phyloP scores from a whole-genome alignment of 1,140 invertebrate genomes.

The Papilio xuthus region DNA sequence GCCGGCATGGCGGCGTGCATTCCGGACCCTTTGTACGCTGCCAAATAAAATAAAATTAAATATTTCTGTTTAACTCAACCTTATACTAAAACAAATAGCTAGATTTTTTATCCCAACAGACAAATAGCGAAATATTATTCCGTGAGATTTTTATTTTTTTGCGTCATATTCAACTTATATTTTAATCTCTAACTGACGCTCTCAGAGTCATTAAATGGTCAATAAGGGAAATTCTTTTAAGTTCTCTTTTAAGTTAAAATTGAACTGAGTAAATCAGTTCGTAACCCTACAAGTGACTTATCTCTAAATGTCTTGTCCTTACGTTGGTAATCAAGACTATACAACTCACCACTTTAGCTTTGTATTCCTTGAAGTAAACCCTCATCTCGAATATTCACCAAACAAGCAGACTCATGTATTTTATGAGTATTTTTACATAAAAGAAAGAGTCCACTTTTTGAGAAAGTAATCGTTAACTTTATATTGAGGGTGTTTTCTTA shows the following conservation, averaged over 20 bases:
- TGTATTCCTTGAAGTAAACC: conserved; percentile 76
- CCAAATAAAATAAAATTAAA: conserved; percentile 37
- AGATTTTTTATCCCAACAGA: background rate
- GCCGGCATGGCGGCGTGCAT: conserved; percentile 70
- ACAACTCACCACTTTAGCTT: conserved; percentile 68
- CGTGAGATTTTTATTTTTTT: no score
- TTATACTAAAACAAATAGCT: background rate
- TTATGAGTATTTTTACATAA: conserved; percentile 69
- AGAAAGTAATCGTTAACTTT: background rate
- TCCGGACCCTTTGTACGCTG: conserved; percentile 67
- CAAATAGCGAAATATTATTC: background rate
- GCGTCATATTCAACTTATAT: no score
- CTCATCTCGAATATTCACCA: conserved; percentile 60
- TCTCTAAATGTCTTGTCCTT: background rate
- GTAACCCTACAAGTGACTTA: background rate
- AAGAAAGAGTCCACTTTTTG: conserved; percentile 57
- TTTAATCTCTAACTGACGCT: no score
- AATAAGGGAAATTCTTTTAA: no score
- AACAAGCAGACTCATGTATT: conserved; percentile 61
- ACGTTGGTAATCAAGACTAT: background rate
- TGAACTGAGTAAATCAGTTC: no score
- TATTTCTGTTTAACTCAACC: background rate
- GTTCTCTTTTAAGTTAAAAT: no score
- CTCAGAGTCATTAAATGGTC: no score
- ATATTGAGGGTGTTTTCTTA: background rate